These are phyloP conservation scores for Volucella zonaria DNA, from an alignment of 2,888 invertebrate species.

Conservation along the genomic window DNA sequence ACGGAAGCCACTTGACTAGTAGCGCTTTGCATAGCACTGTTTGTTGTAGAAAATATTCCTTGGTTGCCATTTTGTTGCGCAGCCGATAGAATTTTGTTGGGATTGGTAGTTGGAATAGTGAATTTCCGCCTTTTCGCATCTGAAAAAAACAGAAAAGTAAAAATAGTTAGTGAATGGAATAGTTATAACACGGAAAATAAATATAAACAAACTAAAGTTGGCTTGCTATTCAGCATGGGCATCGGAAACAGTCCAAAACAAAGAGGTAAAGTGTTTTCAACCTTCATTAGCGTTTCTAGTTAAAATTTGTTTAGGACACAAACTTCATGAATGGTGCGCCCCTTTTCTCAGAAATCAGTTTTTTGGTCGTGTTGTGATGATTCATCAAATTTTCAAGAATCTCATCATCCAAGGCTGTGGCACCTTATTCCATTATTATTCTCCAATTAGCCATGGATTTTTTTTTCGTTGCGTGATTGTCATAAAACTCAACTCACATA, in stretches of 20 bases:
- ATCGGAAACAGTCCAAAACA: no score
- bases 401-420: slow-evolving; percentile 21
- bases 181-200: no score
- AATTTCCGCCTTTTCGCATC: slow-evolving; percentile 78
- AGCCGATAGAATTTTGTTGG: slow-evolving; percentile 75
- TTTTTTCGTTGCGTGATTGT: slow-evolving; percentile 42
- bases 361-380: slow-evolving; percentile 46
- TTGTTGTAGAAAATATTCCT: slow-evolving; percentile 51
- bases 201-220: no score
- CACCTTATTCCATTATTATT: slow-evolving; percentile 35
- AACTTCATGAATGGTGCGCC: not conserved
- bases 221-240: no score
- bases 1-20: slow-evolving; percentile 69
- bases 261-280: no score
- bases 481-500: slow-evolving; percentile 35
- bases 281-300: not conserved
- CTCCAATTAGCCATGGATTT: slow-evolving; percentile 61
- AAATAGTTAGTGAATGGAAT: not conserved
- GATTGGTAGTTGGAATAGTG: slow-evolving; percentile 73
- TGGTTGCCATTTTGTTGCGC: slow-evolving; percentile 70
- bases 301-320: slow-evolving; percentile 44
- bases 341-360: not conserved
- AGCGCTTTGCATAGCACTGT: slow-evolving; percentile 52
- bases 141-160: slow-evolving; percentile 63
- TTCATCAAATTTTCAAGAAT: slow-evolving; percentile 59